Conservation (phyloP, 1,140 invertebrate genomes). For the Heliconius himera region DNA sequence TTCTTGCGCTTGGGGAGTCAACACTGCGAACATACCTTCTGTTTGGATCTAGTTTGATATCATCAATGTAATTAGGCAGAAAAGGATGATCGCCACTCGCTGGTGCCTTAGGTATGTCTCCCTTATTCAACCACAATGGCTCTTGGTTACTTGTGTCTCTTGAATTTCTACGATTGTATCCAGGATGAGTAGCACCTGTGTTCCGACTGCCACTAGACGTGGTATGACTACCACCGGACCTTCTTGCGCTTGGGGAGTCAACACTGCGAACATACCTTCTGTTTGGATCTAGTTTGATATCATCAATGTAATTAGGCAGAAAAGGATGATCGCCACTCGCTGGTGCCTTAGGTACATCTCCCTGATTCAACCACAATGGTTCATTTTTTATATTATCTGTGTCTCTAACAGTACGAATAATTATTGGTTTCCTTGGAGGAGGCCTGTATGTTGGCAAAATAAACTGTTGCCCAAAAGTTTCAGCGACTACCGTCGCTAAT, state of each 20-base stretch:
- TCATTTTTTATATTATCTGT: conserved; percentile 34
- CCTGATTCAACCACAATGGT: conserved; percentile 58
- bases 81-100: conserved; percentile 53
- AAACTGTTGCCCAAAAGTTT: conserved; percentile 46
- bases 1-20: too few relatives aligned
- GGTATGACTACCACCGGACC: conserved; percentile 47
- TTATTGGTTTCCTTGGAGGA: conserved; percentile 37
- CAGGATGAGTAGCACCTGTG: conserved; percentile 53
- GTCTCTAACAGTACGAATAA: conserved; percentile 47
- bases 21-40: too few relatives aligned
- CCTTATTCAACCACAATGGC: conserved; percentile 58
- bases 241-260: conserved; percentile 53
- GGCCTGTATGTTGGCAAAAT: conserved; percentile 55
- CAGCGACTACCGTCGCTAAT: conserved; percentile 39
- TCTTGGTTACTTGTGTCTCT: conserved; percentile 36
- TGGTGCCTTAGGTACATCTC: conserved; percentile 48
- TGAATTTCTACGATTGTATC: conserved; percentile 46
- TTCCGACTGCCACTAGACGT: conserved; percentile 46
- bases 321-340: conserved; percentile 53
- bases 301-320: conserved; percentile 54
- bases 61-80: conserved; percentile 54
- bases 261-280: conserved; percentile 50
- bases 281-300: conserved; percentile 52
- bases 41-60: conserved; percentile 52
- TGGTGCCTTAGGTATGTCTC: conserved; percentile 48